phyloP scores from a whole-genome alignment of 2,797 vertebrate genomes.

The Rallus crepitans region DNA sequence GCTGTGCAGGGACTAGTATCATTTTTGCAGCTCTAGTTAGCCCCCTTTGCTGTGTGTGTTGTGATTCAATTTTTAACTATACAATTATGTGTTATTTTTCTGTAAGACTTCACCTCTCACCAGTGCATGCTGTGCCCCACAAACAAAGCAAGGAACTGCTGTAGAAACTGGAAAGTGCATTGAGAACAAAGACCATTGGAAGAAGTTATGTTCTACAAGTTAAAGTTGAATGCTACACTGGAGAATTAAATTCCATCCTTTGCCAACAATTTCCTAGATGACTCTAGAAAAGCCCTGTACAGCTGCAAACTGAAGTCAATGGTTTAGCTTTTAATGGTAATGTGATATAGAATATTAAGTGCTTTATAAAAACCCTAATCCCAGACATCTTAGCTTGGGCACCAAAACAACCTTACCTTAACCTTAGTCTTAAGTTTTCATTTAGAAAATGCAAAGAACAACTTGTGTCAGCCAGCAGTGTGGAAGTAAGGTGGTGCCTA shows the following conservation, averaged over 20 bases:
- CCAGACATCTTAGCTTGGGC: neutral
- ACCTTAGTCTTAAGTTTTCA: neutral
- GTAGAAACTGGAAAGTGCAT: neutral
- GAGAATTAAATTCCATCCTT: conserved; percentile 11
- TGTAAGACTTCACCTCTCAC: neutral
- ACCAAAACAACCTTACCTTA: neutral
- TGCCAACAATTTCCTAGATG: neutral
- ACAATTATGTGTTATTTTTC: neutral
- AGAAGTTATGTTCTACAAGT: neutral
- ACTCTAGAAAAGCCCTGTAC: neutral
- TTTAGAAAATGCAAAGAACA: neutral
- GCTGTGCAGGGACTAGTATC: neutral
- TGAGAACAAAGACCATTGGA: neutral
- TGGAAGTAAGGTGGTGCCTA: neutral
- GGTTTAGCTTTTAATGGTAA: conserved; percentile 29
- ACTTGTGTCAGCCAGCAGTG: neutral
- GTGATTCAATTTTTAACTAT: neutral
- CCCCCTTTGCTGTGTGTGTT: neutral
- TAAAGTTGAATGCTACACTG: neutral
- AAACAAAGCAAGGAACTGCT: neutral
- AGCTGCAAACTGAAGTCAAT: conserved; percentile 33
- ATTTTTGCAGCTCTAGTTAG: neutral
- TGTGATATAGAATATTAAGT: neutral
- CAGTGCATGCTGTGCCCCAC: neutral
- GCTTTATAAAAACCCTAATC: conserved; percentile 1